Conservation (phyloP, 2,888 invertebrate species). For the Temnothorax ravouxi region DNA sequence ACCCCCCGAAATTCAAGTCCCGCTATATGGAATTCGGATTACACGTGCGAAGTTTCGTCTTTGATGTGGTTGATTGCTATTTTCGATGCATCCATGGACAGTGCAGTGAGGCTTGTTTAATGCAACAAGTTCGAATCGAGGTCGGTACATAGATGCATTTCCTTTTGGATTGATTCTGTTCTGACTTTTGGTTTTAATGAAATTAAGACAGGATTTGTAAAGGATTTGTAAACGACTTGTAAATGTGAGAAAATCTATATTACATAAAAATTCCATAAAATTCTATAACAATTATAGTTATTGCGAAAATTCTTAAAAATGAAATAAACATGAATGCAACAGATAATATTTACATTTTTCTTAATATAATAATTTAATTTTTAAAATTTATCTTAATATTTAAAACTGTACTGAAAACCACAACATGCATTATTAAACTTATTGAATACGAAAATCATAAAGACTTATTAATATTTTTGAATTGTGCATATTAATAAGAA, state of each 20-base stretch:
- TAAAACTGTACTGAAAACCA: background rate
- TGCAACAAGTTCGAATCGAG: constrained; percentile 49
- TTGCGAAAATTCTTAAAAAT: background rate
- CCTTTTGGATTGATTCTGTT: background rate
- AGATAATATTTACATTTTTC: background rate
- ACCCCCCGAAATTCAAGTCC: constrained; percentile 36
- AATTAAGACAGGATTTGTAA: background rate
- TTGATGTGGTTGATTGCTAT: constrained; percentile 63
- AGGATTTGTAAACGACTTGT: background rate
- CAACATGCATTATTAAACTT: background rate
- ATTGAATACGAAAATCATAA: background rate
- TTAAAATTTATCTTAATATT: constrained; percentile 6
- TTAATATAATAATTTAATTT: background rate
- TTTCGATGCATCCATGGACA: constrained; percentile 50
- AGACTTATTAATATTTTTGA: constrained; percentile 9
- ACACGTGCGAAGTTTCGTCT: constrained; percentile 49
- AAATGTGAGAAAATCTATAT: background rate
- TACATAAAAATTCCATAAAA: background rate
- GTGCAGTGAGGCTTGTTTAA: constrained; percentile 41
- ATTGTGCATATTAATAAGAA: background rate
- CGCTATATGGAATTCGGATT: constrained; percentile 27
- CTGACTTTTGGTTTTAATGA: background rate
- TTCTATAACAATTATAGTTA: background rate
- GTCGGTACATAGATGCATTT: background rate
- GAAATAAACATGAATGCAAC: background rate